These are phyloP conservation scores for Nerophis ophidion DNA, from an alignment of 2,113 vertebrate species.

Conservation along the genomic window DNA sequence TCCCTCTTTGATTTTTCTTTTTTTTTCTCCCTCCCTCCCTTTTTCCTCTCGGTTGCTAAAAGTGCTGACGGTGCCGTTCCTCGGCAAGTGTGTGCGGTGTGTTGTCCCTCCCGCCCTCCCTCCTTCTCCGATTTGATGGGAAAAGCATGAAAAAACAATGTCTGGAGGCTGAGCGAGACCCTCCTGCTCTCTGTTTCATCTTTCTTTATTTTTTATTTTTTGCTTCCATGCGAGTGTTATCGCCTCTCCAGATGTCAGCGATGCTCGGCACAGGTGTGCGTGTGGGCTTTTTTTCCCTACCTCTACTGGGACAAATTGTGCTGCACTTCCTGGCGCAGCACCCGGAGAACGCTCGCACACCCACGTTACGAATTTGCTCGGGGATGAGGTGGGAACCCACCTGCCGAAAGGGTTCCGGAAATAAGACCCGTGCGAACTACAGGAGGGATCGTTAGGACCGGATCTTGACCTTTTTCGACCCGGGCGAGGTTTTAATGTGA, in stretches of 20 bases:
- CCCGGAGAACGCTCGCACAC: neutral
- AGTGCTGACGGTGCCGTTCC: slow-evolving; percentile 49
- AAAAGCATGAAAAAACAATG: slow-evolving; percentile 65
- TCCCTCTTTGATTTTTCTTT: slow-evolving; percentile 50
- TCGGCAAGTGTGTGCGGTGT: slow-evolving; percentile 32
- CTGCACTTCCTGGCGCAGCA: slow-evolving; percentile 1
- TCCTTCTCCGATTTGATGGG: slow-evolving; percentile 46
- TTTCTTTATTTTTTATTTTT: slow-evolving; percentile 2
- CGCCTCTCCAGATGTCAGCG: slow-evolving; percentile 46
- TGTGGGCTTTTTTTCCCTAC: slow-evolving; percentile 10
- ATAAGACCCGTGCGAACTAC: slow-evolving; percentile 11
- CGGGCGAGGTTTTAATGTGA: slow-evolving; percentile 51
- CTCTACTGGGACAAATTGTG: slow-evolving; percentile 35
- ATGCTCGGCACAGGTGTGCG: slow-evolving; percentile 39
- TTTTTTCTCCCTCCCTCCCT: slow-evolving; percentile 36
- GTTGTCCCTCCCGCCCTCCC: slow-evolving; percentile 31
- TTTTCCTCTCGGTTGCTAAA: slow-evolving; percentile 47
- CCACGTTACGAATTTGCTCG: neutral
- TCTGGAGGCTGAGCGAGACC: slow-evolving; percentile 41
- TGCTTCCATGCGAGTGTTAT: slow-evolving; percentile 34
- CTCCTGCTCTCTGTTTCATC: slow-evolving; percentile 56
- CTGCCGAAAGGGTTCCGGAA: neutral
- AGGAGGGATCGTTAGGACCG: neutral
- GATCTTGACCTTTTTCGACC: slow-evolving; percentile 56
- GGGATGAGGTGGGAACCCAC: slow-evolving; percentile 18